Conservation (phyloP, 2,888 invertebrate genomes). For the Prionchulus punctatus region DNA sequence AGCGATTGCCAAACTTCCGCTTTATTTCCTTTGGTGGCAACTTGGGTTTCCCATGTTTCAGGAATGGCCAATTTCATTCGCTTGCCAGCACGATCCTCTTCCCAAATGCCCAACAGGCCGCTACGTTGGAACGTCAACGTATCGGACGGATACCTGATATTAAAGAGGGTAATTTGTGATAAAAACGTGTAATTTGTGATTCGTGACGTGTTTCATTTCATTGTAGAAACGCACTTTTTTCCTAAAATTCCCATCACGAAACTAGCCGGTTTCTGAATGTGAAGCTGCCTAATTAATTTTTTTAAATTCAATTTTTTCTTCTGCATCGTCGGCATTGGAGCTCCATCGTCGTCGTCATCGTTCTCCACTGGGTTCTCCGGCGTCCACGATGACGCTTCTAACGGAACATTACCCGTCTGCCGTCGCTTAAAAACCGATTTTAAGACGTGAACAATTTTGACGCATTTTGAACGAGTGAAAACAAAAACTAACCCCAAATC, state of each 20-base stretch:
- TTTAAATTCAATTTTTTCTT: constrained; percentile 33
- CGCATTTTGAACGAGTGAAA: too few relatives aligned
- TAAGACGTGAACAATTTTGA: too few relatives aligned
- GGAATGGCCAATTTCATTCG: constrained; percentile 39
- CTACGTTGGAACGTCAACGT: constrained; percentile 32
- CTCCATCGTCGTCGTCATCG: constrained; percentile 11
- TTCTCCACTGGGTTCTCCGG: constrained; percentile 7
- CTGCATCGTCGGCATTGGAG: background rate
- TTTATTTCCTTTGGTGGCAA: constrained; percentile 38
- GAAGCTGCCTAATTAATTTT: constrained; percentile 36
- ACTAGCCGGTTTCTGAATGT: constrained; percentile 36
- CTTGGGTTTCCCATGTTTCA: constrained; percentile 40
- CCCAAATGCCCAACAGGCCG: constrained; percentile 35
- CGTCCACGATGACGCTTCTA: too few relatives aligned
- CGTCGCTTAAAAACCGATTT: background rate
- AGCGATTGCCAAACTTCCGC: constrained; percentile 37
- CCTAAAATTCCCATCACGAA: constrained; percentile 38
- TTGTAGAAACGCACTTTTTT: constrained; percentile 35
- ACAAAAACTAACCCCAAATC: too few relatives aligned
- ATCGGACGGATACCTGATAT: constrained; percentile 34
- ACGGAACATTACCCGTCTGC: background rate
- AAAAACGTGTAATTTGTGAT: background rate
- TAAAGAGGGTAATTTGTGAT: background rate
- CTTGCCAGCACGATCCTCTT: constrained; percentile 34
- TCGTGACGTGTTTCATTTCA: background rate